These are phyloP conservation scores for Microcebus jonahi DNA, from an alignment of 2,113 vertebrate species.

Conservation along the genomic window DNA sequence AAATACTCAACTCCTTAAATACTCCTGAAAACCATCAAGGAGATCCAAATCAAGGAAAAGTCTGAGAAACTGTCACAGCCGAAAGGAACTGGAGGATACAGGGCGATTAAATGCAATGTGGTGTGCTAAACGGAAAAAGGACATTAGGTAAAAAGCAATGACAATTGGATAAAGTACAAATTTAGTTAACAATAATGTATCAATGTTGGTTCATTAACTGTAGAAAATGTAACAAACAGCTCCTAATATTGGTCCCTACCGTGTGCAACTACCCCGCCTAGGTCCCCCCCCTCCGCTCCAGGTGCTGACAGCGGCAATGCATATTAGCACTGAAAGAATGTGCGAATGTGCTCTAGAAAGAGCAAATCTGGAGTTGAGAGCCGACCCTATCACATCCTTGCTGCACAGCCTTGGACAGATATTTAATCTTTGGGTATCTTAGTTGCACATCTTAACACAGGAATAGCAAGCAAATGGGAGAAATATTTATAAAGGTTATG, in stretches of 20 bases:
- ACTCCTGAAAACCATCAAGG: not conserved
- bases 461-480: not conserved
- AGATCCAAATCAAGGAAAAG: not conserved
- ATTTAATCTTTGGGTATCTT: not conserved
- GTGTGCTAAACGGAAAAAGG: not conserved
- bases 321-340: not conserved
- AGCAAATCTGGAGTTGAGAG: not conserved
- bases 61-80: not conserved
- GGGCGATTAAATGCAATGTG: not conserved
- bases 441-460: not conserved
- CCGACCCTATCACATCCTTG: not conserved
- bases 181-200: not conserved
- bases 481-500: not conserved
- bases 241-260: not conserved
- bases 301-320: not conserved
- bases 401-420: not conserved
- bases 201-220: not conserved
- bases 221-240: not conserved
- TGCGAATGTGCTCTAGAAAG: not conserved
- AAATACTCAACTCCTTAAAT: not conserved
- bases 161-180: not conserved
- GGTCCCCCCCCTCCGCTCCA: accelerated
- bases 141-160: not conserved
- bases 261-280: not conserved
- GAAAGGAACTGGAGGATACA: not conserved